Evolutionary conservation across 2,797 vertebrate genomes (phyloP).

Genomic region (Phrynocephalus vlangalii): DNA sequence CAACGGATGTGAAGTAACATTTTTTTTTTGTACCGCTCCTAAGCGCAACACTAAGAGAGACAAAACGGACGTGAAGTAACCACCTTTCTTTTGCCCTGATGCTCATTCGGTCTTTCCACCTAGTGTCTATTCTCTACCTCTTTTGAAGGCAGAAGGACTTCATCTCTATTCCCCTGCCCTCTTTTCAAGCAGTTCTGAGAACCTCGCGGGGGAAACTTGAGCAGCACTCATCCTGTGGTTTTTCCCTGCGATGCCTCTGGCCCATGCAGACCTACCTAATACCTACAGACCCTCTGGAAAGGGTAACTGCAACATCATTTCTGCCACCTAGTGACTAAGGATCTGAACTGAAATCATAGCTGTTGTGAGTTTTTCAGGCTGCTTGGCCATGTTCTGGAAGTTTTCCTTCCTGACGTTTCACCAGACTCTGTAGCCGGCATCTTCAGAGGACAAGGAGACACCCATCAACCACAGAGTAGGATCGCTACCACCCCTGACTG

Average conservation of each 20-base stretch:
- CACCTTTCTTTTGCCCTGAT: background rate
- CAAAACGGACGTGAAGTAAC: no score
- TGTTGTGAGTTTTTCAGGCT: no score
- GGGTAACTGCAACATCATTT: background rate
- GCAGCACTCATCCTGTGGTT: background rate
- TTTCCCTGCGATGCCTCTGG: background rate
- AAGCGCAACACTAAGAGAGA: no score
- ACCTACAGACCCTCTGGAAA: background rate
- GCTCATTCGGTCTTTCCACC: background rate
- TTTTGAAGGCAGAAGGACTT: background rate
- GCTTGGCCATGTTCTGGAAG: no score
- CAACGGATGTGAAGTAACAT: no score
- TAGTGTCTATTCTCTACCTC: background rate
- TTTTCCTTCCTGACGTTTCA: no score
- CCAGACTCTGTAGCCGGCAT: no score
- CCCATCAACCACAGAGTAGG: no score
- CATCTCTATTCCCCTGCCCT: background rate
- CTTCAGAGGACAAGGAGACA: no score
- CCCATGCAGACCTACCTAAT: background rate
- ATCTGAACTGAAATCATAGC: background rate
- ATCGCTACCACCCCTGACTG: no score
- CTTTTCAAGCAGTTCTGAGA: background rate
- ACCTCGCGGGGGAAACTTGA: background rate
- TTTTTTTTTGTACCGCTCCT: no score
- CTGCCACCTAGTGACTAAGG: background rate